phyloP scores from a whole-genome alignment of 2,797 vertebrate species.

The Babyrousa celebensis region DNA sequence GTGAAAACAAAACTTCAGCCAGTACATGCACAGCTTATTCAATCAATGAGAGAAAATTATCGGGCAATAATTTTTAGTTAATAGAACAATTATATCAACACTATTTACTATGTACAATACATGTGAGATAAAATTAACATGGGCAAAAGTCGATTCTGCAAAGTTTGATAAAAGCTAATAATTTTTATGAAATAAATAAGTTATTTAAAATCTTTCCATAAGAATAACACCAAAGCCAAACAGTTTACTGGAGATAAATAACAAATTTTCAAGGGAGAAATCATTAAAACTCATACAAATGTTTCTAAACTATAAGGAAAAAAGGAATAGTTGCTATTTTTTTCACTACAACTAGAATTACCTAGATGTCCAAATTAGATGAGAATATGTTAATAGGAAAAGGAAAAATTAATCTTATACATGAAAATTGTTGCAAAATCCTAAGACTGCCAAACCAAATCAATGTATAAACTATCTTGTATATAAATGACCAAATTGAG shows the following conservation, averaged over 20 bases:
- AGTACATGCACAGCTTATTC: background rate
- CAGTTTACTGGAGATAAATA: background rate
- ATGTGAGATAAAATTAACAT: background rate
- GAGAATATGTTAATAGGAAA: background rate
- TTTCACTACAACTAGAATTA: background rate
- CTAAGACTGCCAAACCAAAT: background rate
- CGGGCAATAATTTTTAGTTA: background rate
- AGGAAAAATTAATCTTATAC: background rate
- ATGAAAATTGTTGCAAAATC: conserved; percentile 6
- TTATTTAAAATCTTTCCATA: background rate
- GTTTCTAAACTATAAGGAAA: background rate
- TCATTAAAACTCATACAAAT: background rate
- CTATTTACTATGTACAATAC: background rate
- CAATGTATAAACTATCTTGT: background rate
- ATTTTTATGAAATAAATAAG: background rate
- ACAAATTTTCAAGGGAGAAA: background rate
- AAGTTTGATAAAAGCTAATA: conserved; percentile 39
- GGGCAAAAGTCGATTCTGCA: background rate
- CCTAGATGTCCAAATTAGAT: background rate
- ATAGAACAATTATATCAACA: background rate
- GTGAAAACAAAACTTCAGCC: conserved; percentile 13
- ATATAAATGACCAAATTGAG: background rate
- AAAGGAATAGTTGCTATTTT: background rate
- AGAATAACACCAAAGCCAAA: background rate
- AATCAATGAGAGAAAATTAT: background rate